phyloP scores from a whole-genome alignment of 2,888 invertebrate species.

The Dasysyrphus tricinctus region DNA sequence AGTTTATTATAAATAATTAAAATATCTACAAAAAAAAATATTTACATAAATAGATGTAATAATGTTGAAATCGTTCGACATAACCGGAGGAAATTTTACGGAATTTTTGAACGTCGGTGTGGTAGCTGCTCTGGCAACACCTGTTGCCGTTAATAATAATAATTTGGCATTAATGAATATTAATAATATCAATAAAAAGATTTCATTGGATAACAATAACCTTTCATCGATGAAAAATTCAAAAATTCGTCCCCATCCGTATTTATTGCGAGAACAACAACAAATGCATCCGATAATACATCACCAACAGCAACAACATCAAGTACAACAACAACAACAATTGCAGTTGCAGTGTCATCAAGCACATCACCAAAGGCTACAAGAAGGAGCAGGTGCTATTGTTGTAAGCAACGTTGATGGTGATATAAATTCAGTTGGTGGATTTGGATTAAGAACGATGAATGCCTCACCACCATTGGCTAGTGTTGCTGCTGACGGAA shows the following conservation, averaged over 20 bases:
- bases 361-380: constrained; percentile 11
- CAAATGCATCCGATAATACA: constrained; percentile 15
- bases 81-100: constrained; percentile 67
- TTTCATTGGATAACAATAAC: constrained; percentile 40
- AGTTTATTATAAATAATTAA: not conserved
- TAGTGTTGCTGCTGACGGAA: constrained; percentile 1
- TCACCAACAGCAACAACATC: constrained; percentile 5
- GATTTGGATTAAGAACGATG: constrained; percentile 65
- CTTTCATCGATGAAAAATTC: constrained; percentile 57
- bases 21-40: not conserved
- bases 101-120: constrained; percentile 68
- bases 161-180: constrained; percentile 61
- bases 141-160: constrained; percentile 50
- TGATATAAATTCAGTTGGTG: constrained; percentile 51
- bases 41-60: constrained; percentile 37
- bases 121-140: constrained; percentile 56
- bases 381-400: constrained; percentile 17
- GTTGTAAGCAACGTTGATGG: constrained; percentile 22
- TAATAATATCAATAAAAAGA: constrained; percentile 42
- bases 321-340: constrained; percentile 32
- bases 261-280: constrained; percentile 61
- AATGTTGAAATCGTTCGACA: constrained; percentile 73
- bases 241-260: constrained; percentile 67
- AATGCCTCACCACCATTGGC: constrained; percentile 42
- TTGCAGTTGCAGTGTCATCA: constrained; percentile 16